Conservation (phyloP, 2,888 invertebrate species). For the Drosophila formosana region DNA sequence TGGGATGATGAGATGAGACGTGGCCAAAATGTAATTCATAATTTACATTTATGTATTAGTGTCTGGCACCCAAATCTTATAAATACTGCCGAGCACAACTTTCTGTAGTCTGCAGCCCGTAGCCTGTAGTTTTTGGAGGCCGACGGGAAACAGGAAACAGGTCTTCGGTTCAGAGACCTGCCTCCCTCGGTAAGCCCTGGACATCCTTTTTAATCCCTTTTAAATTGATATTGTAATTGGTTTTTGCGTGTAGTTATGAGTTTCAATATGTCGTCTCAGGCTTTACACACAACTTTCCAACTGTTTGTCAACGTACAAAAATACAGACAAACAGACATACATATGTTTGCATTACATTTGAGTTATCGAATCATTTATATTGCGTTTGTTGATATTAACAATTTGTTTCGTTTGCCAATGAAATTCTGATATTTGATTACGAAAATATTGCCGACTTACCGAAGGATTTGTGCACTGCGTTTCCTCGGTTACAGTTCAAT, state of each 20-base stretch:
- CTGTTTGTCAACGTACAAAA: conserved; percentile 1
- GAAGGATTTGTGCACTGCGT: not conserved
- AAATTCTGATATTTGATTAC: conserved; percentile 32
- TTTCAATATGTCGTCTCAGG: conserved; percentile 67
- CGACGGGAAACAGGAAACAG: conserved; percentile 7
- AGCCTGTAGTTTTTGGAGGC: conserved; percentile 16
- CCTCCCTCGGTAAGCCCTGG: conserved; percentile 45
- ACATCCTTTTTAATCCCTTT: conserved; percentile 74
- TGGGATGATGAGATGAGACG: conserved; percentile 21
- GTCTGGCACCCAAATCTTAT: conserved; percentile 27
- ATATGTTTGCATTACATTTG: conserved; percentile 9
- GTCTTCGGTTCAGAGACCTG: not conserved
- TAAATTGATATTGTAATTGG: conserved; percentile 82
- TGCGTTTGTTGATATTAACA: conserved; percentile 38
- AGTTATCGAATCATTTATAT: conserved; percentile 43
- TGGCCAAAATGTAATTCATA: conserved; percentile 64
- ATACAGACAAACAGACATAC: too few relatives aligned
- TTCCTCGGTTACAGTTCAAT: not conserved
- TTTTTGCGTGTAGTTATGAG: conserved; percentile 73
- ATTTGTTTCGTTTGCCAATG: conserved; percentile 27
- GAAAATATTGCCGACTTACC: conserved; percentile 8
- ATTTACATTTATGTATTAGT: conserved; percentile 52
- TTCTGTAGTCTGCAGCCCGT: not conserved
- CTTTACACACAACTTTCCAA: conserved; percentile 16
- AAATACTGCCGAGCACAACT: conserved; percentile 22